A percentile compares a stretch with the other conserved stretches of the same genome.
Conservation (phyloP, 2,113 vertebrate species). For the Phainopepla nitens region DNA sequence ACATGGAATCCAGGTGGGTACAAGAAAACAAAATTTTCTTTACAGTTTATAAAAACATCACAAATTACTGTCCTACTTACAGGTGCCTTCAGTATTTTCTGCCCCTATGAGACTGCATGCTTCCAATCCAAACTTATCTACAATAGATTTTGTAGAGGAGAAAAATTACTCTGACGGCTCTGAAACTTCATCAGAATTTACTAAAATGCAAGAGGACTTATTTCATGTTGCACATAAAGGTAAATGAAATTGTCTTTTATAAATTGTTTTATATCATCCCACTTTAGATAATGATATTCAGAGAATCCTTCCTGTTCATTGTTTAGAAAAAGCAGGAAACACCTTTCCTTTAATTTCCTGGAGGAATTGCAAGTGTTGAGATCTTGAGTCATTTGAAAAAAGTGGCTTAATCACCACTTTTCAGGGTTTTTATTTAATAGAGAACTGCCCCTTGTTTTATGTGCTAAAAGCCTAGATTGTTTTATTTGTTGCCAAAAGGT, state of each 20-base stretch:
- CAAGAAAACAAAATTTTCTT: background rate
- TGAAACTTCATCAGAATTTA: slow-evolving; percentile 85
- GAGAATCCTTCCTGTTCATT: background rate
- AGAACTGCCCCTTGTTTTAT: background rate
- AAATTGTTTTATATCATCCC: background rate
- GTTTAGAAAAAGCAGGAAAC: background rate
- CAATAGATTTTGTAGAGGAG: slow-evolving; percentile 83
- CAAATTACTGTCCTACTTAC: background rate
- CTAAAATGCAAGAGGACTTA: slow-evolving; percentile 94
- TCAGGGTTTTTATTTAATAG: background rate
- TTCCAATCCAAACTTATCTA: slow-evolving; percentile 96
- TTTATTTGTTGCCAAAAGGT: background rate
- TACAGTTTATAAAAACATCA: background rate
- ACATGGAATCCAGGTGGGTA: background rate
- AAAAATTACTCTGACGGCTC: slow-evolving; percentile 83
- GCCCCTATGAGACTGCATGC: slow-evolving; percentile 88
- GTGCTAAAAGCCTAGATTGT: background rate
- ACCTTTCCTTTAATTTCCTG: background rate
- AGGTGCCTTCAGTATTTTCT: slow-evolving; percentile 81
- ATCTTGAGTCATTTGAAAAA: background rate
- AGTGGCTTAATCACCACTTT: background rate
- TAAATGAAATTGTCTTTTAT: slow-evolving; percentile 39
- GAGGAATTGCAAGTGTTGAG: background rate
- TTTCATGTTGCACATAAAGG: slow-evolving; percentile 89
- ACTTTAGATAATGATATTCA: background rate